Evolutionary conservation across 2,888 invertebrate species (phyloP).

Genomic region (Apotomis capreana): DNA sequence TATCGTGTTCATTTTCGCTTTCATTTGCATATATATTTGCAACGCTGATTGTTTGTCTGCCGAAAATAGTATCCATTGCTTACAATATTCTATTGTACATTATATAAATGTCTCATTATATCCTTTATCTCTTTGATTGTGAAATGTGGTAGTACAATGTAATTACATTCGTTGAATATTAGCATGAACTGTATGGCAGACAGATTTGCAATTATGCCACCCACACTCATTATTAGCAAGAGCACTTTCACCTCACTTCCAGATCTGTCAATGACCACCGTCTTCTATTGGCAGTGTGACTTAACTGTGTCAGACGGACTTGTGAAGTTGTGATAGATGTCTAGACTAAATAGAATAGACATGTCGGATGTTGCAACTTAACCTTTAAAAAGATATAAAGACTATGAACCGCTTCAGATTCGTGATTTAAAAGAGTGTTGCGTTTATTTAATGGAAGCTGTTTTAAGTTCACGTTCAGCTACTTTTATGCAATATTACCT

Average conservation of each 20-base stretch:
- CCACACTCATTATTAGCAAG: conserved; percentile 65
- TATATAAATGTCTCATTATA: conserved; percentile 32
- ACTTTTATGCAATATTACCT: conserved; percentile 4
- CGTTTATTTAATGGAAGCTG: not conserved
- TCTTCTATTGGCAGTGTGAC: conserved; percentile 42
- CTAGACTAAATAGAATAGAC: conserved; percentile 12
- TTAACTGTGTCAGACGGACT: conserved; percentile 44
- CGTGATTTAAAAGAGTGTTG: too few species aligned
- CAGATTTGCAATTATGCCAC: conserved; percentile 59
- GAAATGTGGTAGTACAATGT: conserved; percentile 36
- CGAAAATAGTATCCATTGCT: conserved; percentile 35
- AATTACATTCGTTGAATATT: conserved; percentile 54
- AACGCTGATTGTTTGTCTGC: conserved; percentile 25
- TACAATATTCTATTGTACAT: conserved; percentile 36
- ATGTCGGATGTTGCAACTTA: not conserved
- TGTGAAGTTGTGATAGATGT: conserved; percentile 22
- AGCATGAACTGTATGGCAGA: conserved; percentile 56
- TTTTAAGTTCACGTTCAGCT: conserved; percentile 3
- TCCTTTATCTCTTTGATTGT: conserved; percentile 40
- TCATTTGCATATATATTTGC: conserved; percentile 38
- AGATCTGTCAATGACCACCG: conserved; percentile 54
- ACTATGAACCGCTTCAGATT: not conserved
- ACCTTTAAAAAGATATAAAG: not conserved
- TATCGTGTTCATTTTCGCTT: conserved; percentile 10
- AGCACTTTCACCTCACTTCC: conserved; percentile 61